Base-by-base conservation (phyloP, 2,797 vertebrate species). In the Sebastes umbrosus region DNA sequence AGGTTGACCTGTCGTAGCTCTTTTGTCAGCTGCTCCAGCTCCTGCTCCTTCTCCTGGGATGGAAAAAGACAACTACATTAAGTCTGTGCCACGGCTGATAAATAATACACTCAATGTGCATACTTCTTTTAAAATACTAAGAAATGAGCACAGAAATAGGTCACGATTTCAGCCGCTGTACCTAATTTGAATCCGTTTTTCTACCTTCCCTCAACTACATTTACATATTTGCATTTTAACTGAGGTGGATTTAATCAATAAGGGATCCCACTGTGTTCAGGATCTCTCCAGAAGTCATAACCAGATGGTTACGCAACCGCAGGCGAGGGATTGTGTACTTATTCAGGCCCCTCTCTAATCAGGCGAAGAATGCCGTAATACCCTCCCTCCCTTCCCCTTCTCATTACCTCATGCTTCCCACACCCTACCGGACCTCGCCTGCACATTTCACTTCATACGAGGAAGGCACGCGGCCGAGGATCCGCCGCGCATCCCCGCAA, bases 1-100 rank as follows among this genome's bases (percentile, higher is more conserved):
- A 99, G 97, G 84, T 99, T 99, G 81, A 99, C 98, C 87, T 99
- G 98, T 58, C 98, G 94, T 29, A 99, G 95, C 93, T 99, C 98
- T 93, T 98, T 99, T 0, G 98, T 99, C 94, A 99, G 85, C 89
- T 97, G 97, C 84, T 99, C 97, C 91, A 99, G 95, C 88, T 99
- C 97, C 88, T 96, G 97, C 73, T 99, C 98, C 90, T 96, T 97
- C 86, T 99, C 97, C 98, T 99, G 80, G 11, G 18, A 34, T 1
- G 46, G 12, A 27, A 4, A 70, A 60, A 50, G 71, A 72, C 25
- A 57, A 59, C n/a, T 27, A 69, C 77, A 64, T 67, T 5, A 69
- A 62, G 59, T 32, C 55, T 22, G 10, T 7, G 14, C 25, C 18
- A 9, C 3, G 5, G 11, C 32, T 52, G 52, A 52, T 16, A 12